phyloP scores from a whole-genome alignment of 2,888 invertebrate species.

The Himalopsyche japonica region DNA sequence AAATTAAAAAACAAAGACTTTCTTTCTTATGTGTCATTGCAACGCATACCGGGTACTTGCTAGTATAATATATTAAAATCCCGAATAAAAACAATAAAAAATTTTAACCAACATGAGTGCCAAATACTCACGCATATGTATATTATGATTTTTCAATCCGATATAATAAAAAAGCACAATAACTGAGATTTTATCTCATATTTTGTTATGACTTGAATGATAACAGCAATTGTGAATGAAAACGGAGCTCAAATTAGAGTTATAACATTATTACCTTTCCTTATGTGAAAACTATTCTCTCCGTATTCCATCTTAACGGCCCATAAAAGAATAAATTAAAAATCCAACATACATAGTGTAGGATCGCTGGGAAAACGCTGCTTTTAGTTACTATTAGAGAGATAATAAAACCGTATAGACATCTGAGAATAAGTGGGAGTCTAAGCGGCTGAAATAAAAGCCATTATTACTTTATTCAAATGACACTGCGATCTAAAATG shows the following conservation, averaged over 20 bases:
- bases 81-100: too few relatives aligned
- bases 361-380: background rate
- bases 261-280: background rate
- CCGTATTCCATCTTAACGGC: background rate
- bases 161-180: background rate
- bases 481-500: background rate
- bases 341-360: background rate
- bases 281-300: background rate
- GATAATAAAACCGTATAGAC: background rate
- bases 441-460: background rate
- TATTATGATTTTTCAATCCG: background rate
- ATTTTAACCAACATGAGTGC: too few relatives aligned
- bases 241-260: background rate
- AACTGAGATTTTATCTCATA: background rate
- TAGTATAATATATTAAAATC: too few relatives aligned
- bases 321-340: background rate
- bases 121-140: too few relatives aligned
- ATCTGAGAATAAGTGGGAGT: background rate
- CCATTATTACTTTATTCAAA: background rate
- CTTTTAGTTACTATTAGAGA: background rate
- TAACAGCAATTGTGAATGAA: background rate
- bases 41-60: too few relatives aligned
- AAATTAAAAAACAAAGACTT: too few relatives aligned
- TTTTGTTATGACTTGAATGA: background rate
- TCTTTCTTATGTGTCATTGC: too few relatives aligned